These are phyloP conservation scores for Calonectris borealis DNA, from an alignment of 2,113 vertebrate genomes.

Conservation along the genomic window DNA sequence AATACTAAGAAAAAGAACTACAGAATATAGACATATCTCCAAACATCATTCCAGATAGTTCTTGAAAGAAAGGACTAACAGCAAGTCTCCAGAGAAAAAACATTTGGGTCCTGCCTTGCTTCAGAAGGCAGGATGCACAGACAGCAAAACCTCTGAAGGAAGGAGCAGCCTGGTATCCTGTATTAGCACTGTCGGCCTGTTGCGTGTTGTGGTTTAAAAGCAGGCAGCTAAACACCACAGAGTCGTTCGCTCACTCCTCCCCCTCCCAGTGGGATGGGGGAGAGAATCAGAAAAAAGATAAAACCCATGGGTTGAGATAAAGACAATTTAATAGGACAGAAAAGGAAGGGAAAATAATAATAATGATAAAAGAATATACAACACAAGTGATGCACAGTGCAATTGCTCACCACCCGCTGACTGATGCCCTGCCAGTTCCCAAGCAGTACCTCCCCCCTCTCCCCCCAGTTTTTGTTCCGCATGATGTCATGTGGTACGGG, in stretches of 20 bases:
- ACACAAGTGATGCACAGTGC: too few relatives aligned
- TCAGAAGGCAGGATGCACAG: background rate
- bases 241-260: background rate
- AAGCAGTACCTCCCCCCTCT: background rate
- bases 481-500: background rate
- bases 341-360: background rate
- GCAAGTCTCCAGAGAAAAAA: background rate
- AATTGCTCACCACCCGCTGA: background rate
- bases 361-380: background rate
- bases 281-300: background rate
- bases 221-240: background rate
- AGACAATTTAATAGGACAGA: background rate
- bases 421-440: background rate
- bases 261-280: background rate
- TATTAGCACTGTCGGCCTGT: background rate
- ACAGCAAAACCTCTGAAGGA: background rate
- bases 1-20: background rate
- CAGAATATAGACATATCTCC: background rate
- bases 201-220: background rate
- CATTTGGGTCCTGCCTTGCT: background rate
- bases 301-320: background rate
- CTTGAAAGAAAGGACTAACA: background rate
- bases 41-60: background rate
- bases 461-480: background rate
- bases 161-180: background rate